phyloP scores from a whole-genome alignment of 2,113 vertebrate species.

The Camarhynchus parvulus region DNA sequence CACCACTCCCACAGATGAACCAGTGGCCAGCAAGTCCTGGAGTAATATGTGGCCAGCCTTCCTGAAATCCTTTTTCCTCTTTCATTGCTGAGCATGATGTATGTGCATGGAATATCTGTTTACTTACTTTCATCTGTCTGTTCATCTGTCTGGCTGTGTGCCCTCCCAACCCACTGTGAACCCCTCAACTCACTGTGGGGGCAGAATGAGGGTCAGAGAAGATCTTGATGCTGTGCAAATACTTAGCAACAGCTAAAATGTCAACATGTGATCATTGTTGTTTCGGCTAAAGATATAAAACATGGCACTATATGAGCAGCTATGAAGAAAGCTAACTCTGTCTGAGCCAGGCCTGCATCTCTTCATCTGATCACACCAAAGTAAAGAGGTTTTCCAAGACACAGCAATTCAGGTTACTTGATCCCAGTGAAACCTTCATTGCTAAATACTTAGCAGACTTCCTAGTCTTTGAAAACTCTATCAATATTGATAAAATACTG shows the following conservation, averaged over 20 bases:
- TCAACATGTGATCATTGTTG: neutral
- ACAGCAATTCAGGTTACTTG: neutral
- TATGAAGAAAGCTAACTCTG: neutral
- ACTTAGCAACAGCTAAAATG: neutral
- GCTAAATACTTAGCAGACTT: neutral
- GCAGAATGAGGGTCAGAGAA: neutral
- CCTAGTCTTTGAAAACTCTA: neutral
- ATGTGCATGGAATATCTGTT: neutral
- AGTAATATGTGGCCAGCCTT: neutral
- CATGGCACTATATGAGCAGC: accelerated
- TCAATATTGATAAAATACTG: neutral
- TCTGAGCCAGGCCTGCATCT: neutral
- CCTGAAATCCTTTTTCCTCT: neutral
- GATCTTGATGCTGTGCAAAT: neutral
- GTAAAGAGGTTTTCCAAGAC: neutral
- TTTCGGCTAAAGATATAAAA: neutral
- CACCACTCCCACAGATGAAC: neutral
- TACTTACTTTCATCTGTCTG: neutral
- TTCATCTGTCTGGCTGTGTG: neutral
- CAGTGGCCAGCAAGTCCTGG: accelerated
- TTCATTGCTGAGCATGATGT: neutral
- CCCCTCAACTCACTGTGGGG: neutral
- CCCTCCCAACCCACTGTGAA: neutral
- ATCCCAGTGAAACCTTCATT: neutral
- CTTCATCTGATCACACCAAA: neutral